A percentile compares a stretch with the other conserved stretches of the same genome.
Conservation (phyloP, 2,113 vertebrate species). For the Percopsis transmontana region DNA sequence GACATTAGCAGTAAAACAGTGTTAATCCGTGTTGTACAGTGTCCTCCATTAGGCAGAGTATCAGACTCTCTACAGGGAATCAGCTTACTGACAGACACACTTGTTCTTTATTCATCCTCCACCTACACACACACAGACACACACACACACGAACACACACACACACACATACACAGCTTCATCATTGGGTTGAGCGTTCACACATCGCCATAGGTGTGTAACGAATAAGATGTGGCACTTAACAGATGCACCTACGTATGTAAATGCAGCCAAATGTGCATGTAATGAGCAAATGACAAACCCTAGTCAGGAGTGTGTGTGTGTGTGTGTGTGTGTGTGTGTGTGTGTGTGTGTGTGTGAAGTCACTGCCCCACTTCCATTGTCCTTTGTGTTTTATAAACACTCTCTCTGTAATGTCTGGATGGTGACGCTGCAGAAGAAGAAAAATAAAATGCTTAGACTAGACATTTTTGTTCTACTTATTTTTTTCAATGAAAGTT, state of each 20-base stretch:
- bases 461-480: too few species aligned
- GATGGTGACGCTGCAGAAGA: too few species aligned
- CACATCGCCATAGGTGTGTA: slow-evolving; percentile 42
- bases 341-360: too few species aligned
- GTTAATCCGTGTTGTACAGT: slow-evolving; percentile 66
- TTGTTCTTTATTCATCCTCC: slow-evolving; percentile 53
- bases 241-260: slow-evolving; percentile 47
- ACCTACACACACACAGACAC: slow-evolving; percentile 49
- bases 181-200: slow-evolving; percentile 28
- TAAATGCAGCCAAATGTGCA: slow-evolving; percentile 49
- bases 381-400: slow-evolving; percentile 13
- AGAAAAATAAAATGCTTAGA: too few species aligned
- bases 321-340: not conserved
- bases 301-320: slow-evolving; percentile 32
- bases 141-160: slow-evolving; percentile 5
- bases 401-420: slow-evolving; percentile 7
- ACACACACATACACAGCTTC: slow-evolving; percentile 4
- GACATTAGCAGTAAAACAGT: slow-evolving; percentile 60
- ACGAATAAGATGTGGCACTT: slow-evolving; percentile 44
- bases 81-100: slow-evolving; percentile 64
- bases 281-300: slow-evolving; percentile 56
- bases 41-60: slow-evolving; percentile 63
- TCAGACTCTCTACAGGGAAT: slow-evolving; percentile 63
- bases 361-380: not conserved
- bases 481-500: too few species aligned